Percentiles rank a stretch among this genome's conserved stretches.
phyloP scores from a whole-genome alignment of 2,888 invertebrate species.

The Nematopogon swammerdamellus region DNA sequence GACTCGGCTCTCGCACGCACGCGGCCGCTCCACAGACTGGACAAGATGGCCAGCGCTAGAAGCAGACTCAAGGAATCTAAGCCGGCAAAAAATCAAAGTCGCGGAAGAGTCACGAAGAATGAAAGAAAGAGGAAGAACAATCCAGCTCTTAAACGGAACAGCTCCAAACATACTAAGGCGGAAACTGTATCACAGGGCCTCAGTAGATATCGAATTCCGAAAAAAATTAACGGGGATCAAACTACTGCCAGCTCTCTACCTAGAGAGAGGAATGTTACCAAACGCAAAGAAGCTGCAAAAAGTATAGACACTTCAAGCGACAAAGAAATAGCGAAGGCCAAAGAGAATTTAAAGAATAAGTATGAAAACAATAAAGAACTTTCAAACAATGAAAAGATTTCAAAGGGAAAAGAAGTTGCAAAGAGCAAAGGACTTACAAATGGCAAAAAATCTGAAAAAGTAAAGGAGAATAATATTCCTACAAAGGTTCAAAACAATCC shows the following conservation, averaged over 20 bases:
- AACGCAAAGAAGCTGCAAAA: slow-evolving; percentile 2
- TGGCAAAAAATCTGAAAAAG: slow-evolving; percentile 1
- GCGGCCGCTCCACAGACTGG: not conserved
- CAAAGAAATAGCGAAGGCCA: slow-evolving; percentile 9
- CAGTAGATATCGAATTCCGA: too few relatives aligned
- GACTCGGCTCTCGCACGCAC: not conserved
- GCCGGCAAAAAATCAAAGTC: not conserved
- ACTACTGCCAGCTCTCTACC: slow-evolving; percentile 7
- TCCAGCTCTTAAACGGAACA: slow-evolving; percentile 17
- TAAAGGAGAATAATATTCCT: not conserved
- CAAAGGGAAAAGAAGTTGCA: slow-evolving; percentile 5
- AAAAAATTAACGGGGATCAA: too few relatives aligned
- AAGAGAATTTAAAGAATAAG: slow-evolving; percentile 13
- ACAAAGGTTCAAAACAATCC: too few relatives aligned
- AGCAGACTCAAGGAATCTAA: not conserved
- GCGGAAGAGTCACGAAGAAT: slow-evolving; percentile 1
- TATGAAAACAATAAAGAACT: slow-evolving; percentile 4
- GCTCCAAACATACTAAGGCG: slow-evolving; percentile 7
- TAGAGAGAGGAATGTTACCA: not conserved
- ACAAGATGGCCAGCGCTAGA: not conserved
- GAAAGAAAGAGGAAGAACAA: slow-evolving; percentile 16
- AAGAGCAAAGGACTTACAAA: slow-evolving; percentile 3
- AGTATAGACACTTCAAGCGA: slow-evolving; percentile 3
- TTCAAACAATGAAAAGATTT: slow-evolving; percentile 9
- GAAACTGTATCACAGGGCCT: too few relatives aligned